Evolutionary conservation across 1,140 invertebrate species (phyloP).

Genomic region (Euwallacea fornicatus): DNA sequence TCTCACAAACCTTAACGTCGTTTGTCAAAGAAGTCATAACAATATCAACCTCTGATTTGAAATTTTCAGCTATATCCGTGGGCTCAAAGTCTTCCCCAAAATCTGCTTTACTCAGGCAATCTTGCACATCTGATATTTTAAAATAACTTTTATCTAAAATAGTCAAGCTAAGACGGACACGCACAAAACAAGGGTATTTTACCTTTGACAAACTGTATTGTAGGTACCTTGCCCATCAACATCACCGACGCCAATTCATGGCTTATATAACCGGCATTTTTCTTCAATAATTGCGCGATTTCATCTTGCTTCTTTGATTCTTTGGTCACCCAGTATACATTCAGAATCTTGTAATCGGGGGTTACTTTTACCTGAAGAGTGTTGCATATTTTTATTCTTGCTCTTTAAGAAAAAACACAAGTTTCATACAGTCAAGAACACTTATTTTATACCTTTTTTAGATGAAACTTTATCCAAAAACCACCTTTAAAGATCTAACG

Average conservation of each 20-base stretch:
- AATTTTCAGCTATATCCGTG: slow-evolving; percentile 51
- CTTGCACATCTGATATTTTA: slow-evolving; percentile 60
- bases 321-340: slow-evolving; percentile 69
- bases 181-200: slow-evolving; percentile 16
- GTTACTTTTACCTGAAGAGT: slow-evolving; percentile 60
- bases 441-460: background rate
- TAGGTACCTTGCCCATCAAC: slow-evolving; percentile 71
- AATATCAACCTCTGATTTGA: slow-evolving; percentile 55
- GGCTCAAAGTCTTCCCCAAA: slow-evolving; percentile 63
- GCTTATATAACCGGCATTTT: slow-evolving; percentile 59
- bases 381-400: too few species aligned
- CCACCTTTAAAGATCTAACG: too few species aligned
- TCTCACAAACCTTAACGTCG: slow-evolving; percentile 52
- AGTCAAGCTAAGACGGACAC: background rate
- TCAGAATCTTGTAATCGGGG: slow-evolving; percentile 64
- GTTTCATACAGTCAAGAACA: background rate
- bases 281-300: slow-evolving; percentile 59
- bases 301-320: slow-evolving; percentile 54
- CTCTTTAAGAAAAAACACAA: too few species aligned
- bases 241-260: slow-evolving; percentile 69
- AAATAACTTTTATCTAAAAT: slow-evolving; percentile 59
- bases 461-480: background rate
- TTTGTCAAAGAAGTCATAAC: slow-evolving; percentile 55
- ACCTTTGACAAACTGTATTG: slow-evolving; percentile 70
- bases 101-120: slow-evolving; percentile 60